Evolutionary conservation across 2,888 invertebrate genomes (phyloP).

Genomic region (Tiliacea aurago): DNA sequence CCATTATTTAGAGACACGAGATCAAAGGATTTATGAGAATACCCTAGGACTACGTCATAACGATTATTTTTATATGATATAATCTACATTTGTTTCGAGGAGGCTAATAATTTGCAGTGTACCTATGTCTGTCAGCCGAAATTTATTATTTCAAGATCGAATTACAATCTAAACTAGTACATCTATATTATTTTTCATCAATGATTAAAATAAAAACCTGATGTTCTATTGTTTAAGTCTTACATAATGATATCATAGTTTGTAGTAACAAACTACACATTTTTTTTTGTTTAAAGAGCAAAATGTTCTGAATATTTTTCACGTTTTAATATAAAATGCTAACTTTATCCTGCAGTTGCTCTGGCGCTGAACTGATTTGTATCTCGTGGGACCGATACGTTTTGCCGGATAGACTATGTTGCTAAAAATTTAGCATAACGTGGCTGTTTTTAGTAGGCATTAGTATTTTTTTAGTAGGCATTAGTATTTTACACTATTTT

Average conservation of each 20-base stretch:
- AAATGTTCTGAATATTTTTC: not conserved
- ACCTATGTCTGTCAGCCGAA: not conserved
- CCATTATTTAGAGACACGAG: not conserved
- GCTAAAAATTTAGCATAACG: conserved; percentile 6
- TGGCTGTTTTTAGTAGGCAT: not conserved
- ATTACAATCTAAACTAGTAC: not conserved
- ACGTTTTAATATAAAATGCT: conserved; percentile 13
- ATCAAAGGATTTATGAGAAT: not conserved
- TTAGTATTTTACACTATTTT: not conserved
- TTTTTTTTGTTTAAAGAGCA: not conserved
- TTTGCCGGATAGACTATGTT: conserved; percentile 1
- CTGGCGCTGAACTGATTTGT: conserved; percentile 35
- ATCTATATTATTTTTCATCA: not conserved
- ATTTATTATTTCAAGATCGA: not conserved
- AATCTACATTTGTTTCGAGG: not conserved
- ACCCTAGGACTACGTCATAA: not conserved
- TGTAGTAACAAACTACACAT: not conserved
- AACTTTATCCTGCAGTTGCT: conserved; percentile 1
- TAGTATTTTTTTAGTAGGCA: not conserved
- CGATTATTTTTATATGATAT: not conserved
- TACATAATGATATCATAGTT: not conserved
- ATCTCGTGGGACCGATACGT: conserved; percentile 28
- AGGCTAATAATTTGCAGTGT: not conserved
- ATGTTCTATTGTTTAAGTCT: not conserved
- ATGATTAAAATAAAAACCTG: not conserved